Conservation (phyloP, 2,797 vertebrate genomes). For the Decapterus maruadsi region DNA sequence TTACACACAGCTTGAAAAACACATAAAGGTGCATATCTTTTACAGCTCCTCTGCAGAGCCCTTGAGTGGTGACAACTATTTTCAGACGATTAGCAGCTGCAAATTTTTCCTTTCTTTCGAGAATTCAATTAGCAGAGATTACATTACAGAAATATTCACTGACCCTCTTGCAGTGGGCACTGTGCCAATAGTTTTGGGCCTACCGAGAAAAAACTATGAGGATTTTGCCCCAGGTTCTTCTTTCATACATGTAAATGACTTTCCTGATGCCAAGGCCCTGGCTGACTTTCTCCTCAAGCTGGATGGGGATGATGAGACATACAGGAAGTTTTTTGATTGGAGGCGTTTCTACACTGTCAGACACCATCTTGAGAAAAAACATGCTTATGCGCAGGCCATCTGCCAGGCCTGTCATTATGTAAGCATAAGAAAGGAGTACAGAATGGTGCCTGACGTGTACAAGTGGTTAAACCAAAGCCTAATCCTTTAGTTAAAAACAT, state of each 20-base stretch:
- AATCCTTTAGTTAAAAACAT: neutral
- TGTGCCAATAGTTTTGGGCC: conserved; percentile 90
- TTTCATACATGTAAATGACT: conserved; percentile 92
- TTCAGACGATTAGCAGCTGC: conserved; percentile 89
- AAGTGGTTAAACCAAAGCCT: conserved; percentile 81
- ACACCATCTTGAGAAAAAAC: conserved; percentile 78
- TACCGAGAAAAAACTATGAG: conserved; percentile 91
- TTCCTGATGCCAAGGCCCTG: conserved; percentile 85
- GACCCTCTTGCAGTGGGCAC: conserved; percentile 88
- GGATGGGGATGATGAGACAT: conserved; percentile 87
- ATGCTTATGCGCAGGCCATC: conserved; percentile 82
- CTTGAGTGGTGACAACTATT: conserved; percentile 86
- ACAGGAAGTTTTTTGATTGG: conserved; percentile 90
- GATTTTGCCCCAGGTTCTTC: conserved; percentile 88
- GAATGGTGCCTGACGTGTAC: conserved; percentile 88
- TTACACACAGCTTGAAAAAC: conserved; percentile 88
- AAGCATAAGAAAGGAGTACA: conserved; percentile 84
- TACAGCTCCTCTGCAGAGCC: conserved; percentile 84
- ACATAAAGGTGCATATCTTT: conserved; percentile 88
- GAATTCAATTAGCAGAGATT: conserved; percentile 91
- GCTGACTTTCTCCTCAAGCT: conserved; percentile 87
- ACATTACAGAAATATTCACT: conserved; percentile 92
- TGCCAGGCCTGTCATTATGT: conserved; percentile 90
- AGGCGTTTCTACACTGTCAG: conserved; percentile 84
- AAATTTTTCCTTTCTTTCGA: conserved; percentile 95